These are phyloP conservation scores for Caradrina clavipalpis DNA, from an alignment of 2,888 invertebrate species.

Conservation along the genomic window DNA sequence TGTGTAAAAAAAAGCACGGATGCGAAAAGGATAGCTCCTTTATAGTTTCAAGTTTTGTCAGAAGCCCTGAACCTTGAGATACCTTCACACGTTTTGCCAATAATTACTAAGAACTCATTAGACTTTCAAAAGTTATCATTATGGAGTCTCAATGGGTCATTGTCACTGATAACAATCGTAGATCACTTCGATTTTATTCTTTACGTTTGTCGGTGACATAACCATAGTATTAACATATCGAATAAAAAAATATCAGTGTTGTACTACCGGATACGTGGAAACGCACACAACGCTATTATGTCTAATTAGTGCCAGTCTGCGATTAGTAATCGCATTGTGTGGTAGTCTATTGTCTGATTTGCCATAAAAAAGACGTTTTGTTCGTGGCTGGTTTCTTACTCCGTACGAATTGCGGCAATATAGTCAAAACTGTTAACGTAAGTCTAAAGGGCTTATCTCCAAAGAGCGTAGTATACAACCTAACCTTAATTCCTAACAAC, in stretches of 20 bases:
- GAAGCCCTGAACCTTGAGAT: no score
- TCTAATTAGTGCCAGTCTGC: conserved; percentile 73
- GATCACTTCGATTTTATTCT: conserved; percentile 39
- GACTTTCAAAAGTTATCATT: conserved; percentile 27
- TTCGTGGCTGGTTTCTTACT: neutral
- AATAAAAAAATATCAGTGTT: conserved; percentile 36
- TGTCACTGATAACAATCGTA: conserved; percentile 44
- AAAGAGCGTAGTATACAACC: no score
- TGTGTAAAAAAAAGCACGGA: neutral
- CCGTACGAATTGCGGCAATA: neutral
- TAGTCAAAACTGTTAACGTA: neutral
- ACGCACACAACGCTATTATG: conserved; percentile 64
- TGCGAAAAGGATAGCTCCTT: no score
- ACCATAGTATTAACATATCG: conserved; percentile 20
- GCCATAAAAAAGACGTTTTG: conserved; percentile 26
- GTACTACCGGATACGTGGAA: conserved; percentile 50
- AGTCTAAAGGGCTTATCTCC: no score
- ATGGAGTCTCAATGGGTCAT: conserved; percentile 40
- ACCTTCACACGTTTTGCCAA: conserved; percentile 26
- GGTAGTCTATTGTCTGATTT: conserved; percentile 49
- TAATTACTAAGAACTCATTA: conserved; percentile 34
- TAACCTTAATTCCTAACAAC: no score
- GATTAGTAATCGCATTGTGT: conserved; percentile 69
- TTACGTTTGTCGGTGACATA: conserved; percentile 6
- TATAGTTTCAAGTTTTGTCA: no score